Base-by-base conservation (phyloP, 2,888 invertebrate species). In the Villa cingulata region DNA sequence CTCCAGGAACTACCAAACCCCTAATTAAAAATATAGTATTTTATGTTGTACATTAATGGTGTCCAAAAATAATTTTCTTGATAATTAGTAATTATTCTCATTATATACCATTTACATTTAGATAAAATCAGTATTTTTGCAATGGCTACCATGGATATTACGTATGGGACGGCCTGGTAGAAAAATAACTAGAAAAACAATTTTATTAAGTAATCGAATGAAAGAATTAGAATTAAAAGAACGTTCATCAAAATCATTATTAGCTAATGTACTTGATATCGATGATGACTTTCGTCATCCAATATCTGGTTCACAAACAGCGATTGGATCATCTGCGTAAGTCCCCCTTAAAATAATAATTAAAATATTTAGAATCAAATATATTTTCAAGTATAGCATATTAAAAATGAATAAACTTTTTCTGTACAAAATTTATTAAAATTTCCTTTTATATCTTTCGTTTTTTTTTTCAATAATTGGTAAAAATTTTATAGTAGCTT, bases 81-180 rank as follows among this genome's bases (percentile, higher is more conserved):
- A n/a, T n/a, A n/a, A n/a, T n/a, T n/a, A n/a, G n/a, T n/a, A n/a
- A n/a, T n/a, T n/a, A n/a, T n/a, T n/a, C n/a, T n/a, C n/a, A n/a
- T n/a, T n/a, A n/a, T n/a, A n/a, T n/a, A n/a, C n/a, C n/a, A n/a
- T n/a, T n/a, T n/a, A n/a, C n/a, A 54, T 56, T 36, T 71, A 97
- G 97, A 87, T 95, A 63, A 89, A 90, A 72, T 83, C 85, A 59
- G 81, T 95, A 62, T 89, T 98, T 71, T 82, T 97, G 58, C 90
- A 92, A 76, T 96, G 96, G 94, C 76, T 97, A 65, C 97, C 97
- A 52, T 94, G 92, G 89, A 78, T 94, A 55, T 74, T 97, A 62
- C 79, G 95, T 51, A 96, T 98, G 95, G 83, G 84, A 62, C 81
- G 96, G 62, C 97, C 96, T 39, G 94, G 92, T 45, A 90, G 89